Conservation (phyloP, 1,140 invertebrate species). For the Micrasema longulum region DNA sequence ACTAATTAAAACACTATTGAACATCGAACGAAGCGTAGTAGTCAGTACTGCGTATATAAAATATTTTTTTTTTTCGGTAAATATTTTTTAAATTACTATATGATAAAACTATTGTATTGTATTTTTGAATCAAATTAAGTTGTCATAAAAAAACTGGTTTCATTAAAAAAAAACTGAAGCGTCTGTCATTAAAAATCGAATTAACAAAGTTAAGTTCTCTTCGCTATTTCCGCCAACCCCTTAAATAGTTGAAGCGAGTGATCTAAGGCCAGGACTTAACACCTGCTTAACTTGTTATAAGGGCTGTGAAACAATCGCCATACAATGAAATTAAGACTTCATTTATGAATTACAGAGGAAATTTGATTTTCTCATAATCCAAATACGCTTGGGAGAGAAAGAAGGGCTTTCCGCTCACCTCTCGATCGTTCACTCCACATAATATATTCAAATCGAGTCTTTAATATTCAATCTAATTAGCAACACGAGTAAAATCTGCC, state of each 20-base stretch:
- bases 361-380: slow-evolving; percentile 13
- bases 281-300: slow-evolving; percentile 8
- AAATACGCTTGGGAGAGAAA: slow-evolving; percentile 2
- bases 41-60: no score
- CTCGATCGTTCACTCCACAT: slow-evolving; percentile 14
- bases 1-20: no score
- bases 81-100: no score
- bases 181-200: no score
- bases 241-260: neutral
- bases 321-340: slow-evolving; percentile 1
- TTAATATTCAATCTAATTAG: slow-evolving; percentile 38
- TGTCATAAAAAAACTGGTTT: no score
- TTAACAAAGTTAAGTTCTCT: no score
- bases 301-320: slow-evolving; percentile 3
- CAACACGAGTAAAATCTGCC: slow-evolving; percentile 10
- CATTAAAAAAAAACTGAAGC: no score
- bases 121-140: no score
- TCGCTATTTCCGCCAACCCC: no score
- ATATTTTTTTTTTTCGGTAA: no score
- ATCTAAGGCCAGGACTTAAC: slow-evolving; percentile 9
- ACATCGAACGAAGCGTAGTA: no score
- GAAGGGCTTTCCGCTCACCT: slow-evolving; percentile 8
- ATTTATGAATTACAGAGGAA: slow-evolving; percentile 21
- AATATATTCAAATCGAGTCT: slow-evolving; percentile 34
- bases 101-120: no score